Evolutionary conservation across 1,140 invertebrate genomes (phyloP).

Genomic region (Tetramorium alpestre): DNA sequence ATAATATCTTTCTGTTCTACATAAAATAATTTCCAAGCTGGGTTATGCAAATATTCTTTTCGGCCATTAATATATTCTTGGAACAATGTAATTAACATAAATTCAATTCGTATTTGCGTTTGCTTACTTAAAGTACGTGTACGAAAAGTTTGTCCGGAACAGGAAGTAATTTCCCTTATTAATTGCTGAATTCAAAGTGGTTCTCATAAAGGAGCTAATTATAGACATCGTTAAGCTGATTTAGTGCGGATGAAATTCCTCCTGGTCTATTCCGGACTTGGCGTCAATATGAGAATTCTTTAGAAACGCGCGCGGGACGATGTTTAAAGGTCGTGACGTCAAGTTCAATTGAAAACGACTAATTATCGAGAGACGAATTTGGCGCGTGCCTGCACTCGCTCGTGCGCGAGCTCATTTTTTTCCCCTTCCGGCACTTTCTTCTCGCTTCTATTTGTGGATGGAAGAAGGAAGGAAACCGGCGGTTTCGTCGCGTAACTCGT

Average conservation of each 20-base stretch:
- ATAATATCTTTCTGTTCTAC: neutral
- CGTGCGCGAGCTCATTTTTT: neutral
- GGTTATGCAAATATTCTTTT: neutral
- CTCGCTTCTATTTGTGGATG: constrained; percentile 10
- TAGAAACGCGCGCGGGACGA: neutral
- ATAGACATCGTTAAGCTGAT: constrained; percentile 59
- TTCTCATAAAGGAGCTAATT: constrained; percentile 57
- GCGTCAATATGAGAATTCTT: constrained; percentile 46
- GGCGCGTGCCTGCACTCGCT: neutral
- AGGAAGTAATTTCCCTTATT: constrained; percentile 52
- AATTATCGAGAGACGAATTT: constrained; percentile 40
- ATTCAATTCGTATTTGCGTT: constrained; percentile 40
- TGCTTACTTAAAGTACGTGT: constrained; percentile 9
- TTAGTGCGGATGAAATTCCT: constrained; percentile 53
- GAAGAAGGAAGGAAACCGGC: neutral
- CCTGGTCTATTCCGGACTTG: constrained; percentile 25
- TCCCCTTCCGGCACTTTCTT: neutral
- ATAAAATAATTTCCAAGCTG: neutral
- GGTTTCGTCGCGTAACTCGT: neutral
- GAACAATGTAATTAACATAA: constrained; percentile 20
- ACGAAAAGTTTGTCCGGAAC: constrained; percentile 27
- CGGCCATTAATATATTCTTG: neutral
- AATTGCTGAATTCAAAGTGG: constrained; percentile 56
- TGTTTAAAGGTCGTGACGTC: neutral
- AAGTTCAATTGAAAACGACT: constrained; percentile 17